Conservation (phyloP, 1,140 invertebrate genomes). For the Melanaphis sacchari region DNA sequence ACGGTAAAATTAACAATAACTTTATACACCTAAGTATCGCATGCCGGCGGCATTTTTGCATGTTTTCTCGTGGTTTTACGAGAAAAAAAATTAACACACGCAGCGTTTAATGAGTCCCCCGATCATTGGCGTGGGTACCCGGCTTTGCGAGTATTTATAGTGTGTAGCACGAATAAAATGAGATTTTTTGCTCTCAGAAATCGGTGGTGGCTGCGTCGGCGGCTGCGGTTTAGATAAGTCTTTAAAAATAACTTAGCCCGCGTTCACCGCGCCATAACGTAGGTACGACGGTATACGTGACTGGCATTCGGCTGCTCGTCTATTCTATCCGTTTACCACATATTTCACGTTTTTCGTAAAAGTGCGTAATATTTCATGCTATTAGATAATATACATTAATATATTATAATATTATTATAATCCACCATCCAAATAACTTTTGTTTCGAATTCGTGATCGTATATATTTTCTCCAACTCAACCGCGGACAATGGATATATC, state of each 20-base stretch:
- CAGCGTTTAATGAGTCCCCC: neutral
- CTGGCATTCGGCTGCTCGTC: neutral
- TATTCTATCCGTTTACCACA: neutral
- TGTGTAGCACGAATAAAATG: neutral
- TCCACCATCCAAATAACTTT: neutral
- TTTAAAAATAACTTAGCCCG: slow-evolving; percentile 45
- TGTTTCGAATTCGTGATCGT: neutral
- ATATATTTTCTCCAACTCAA: neutral
- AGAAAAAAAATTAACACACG: neutral
- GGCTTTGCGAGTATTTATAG: neutral
- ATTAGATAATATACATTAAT: neutral
- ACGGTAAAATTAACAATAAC: slow-evolving; percentile 39
- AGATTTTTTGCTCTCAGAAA: slow-evolving; percentile 23
- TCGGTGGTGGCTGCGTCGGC: neutral
- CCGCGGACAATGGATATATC: slow-evolving; percentile 42
- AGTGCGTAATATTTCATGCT: neutral
- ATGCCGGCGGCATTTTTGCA: neutral
- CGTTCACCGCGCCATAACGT: neutral
- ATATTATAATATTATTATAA: neutral
- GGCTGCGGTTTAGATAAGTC: neutral
- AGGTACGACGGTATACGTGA: neutral
- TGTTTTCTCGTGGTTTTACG: neutral
- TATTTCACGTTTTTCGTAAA: neutral
- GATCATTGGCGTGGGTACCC: slow-evolving; percentile 27
- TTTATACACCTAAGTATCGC: neutral